These are phyloP conservation scores for Chirona hameri DNA, from an alignment of 2,888 invertebrate species.

Conservation along the genomic window DNA sequence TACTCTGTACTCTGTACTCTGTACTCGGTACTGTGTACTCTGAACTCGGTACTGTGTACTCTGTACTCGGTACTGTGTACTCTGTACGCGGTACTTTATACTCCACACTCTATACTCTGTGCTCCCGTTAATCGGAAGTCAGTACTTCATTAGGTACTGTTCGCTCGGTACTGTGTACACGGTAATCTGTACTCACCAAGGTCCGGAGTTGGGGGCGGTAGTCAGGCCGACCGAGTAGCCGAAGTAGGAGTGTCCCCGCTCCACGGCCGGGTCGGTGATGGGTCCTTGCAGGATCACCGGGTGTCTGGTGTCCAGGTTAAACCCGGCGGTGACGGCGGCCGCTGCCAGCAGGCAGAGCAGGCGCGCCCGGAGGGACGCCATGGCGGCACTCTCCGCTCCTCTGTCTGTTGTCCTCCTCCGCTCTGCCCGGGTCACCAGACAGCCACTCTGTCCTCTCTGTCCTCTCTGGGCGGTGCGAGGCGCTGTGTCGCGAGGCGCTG, in stretches of 20 bases:
- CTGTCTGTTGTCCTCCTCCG: too few relatives aligned
- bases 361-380: not conserved
- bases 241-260: constrained; percentile 30
- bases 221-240: constrained; percentile 33
- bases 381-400: constrained; percentile 49
- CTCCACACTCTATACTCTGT: too few relatives aligned
- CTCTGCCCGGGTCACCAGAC: too few relatives aligned
- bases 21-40: not conserved
- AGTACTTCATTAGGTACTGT: too few relatives aligned
- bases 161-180: not conserved
- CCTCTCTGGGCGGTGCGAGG: not conserved
- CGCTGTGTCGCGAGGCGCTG: not conserved
- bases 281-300: constrained; percentile 31
- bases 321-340: not conserved
- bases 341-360: not conserved
- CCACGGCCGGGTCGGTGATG: not conserved
- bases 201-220: not conserved
- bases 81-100: not conserved
- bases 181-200: not conserved
- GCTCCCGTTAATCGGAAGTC: too few relatives aligned
- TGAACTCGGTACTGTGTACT: not conserved
- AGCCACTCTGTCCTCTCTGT: not conserved
- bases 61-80: not conserved
- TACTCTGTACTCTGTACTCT: not conserved
- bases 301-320: constrained; percentile 32